These are phyloP conservation scores for Plagodis pulveraria DNA, from an alignment of 2,888 invertebrate genomes.

Conservation along the genomic window DNA sequence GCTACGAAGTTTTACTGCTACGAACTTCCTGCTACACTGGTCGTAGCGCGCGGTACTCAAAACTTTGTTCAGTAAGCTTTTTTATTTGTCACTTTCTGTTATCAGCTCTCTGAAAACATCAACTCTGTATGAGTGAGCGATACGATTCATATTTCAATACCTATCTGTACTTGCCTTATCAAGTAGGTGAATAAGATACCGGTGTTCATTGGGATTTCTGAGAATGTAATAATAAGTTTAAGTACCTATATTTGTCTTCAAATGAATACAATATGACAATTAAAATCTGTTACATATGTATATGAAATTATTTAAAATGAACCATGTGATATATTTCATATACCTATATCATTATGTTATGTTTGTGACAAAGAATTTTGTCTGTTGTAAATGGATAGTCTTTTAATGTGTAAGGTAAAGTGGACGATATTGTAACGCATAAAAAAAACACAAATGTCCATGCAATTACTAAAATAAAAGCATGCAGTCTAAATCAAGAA, in stretches of 20 bases:
- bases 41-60: slow-evolving; percentile 80
- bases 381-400: too few relatives aligned
- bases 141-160: slow-evolving; percentile 51
- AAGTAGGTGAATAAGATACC: slow-evolving; percentile 41
- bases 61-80: slow-evolving; percentile 83
- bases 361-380: too few relatives aligned
- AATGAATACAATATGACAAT: too few relatives aligned
- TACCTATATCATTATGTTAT: too few relatives aligned
- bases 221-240: slow-evolving; percentile 4
- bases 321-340: too few relatives aligned
- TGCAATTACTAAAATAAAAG: slow-evolving; percentile 25
- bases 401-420: neutral
- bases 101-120: slow-evolving; percentile 72
- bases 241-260: neutral
- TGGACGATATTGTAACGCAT: slow-evolving; percentile 4
- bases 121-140: slow-evolving; percentile 54
- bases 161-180: slow-evolving; percentile 41
- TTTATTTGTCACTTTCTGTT: slow-evolving; percentile 83
- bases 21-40: slow-evolving; percentile 83
- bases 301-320: too few relatives aligned
- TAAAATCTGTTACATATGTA: too few relatives aligned
- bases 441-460: slow-evolving; percentile 10
- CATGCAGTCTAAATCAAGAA: slow-evolving; percentile 27
- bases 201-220: slow-evolving; percentile 22
- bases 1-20: slow-evolving; percentile 85